Evolutionary conservation across 2,797 vertebrate species (phyloP).

Genomic region (Sciaenops ocellatus): DNA sequence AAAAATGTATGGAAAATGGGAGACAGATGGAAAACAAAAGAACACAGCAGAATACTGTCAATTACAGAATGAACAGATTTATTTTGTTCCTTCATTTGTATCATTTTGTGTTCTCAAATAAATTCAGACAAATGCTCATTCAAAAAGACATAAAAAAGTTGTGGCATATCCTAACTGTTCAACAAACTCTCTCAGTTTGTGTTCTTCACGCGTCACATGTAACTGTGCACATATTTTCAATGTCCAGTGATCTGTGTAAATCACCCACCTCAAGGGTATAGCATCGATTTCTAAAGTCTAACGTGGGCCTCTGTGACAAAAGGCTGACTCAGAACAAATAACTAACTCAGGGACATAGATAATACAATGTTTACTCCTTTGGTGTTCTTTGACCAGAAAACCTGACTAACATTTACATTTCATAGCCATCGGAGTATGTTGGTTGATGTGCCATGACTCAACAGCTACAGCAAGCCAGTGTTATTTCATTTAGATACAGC

Average conservation of each 20-base stretch:
- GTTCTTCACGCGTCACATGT: neutral
- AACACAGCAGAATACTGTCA: neutral
- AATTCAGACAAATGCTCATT: neutral
- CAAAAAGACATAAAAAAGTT: neutral
- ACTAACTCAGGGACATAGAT: neutral
- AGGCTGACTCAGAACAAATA: neutral
- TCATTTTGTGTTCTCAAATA: neutral
- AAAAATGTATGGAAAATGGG: slow-evolving; percentile 43
- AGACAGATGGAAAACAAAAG: slow-evolving; percentile 40
- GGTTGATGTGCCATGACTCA: neutral
- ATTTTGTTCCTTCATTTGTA: neutral
- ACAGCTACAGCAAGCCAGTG: neutral
- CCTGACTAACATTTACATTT: neutral
- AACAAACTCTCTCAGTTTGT: neutral
- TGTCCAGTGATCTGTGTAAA: neutral
- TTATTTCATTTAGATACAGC: neutral
- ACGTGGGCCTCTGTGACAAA: neutral
- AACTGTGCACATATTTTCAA: neutral
- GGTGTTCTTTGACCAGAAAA: slow-evolving; percentile 1
- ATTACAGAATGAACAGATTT: neutral
- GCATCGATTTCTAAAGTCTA: neutral
- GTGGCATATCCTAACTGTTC: neutral
- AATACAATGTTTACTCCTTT: neutral
- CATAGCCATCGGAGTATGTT: neutral
- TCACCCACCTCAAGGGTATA: neutral